Evolutionary conservation across 2,888 invertebrate genomes (phyloP).

Genomic region (Anthrax anthrax): DNA sequence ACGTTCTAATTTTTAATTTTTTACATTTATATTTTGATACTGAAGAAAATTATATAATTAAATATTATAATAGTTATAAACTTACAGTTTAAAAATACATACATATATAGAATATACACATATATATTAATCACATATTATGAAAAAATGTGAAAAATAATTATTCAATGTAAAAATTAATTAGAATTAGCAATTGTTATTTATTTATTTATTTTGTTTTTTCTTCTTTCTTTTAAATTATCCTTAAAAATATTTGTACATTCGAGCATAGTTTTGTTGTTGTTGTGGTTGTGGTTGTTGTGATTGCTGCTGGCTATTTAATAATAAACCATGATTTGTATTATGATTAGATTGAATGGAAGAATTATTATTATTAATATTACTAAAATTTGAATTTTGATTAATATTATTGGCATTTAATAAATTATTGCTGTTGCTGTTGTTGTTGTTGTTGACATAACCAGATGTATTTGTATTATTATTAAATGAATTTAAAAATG

Average conservation of each 20-base stretch:
- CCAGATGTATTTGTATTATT: constrained; percentile 9
- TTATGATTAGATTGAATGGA: neutral
- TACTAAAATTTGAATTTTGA: neutral
- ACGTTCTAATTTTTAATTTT: too few relatives aligned
- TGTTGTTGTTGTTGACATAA: constrained; percentile 4
- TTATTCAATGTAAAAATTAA: too few relatives aligned
- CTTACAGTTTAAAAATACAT: neutral
- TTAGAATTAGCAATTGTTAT: too few relatives aligned
- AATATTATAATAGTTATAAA: neutral
- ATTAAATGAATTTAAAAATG: constrained; percentile 14
- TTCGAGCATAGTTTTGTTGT: constrained; percentile 13
- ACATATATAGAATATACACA: too few relatives aligned
- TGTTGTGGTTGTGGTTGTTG: constrained; percentile 3
- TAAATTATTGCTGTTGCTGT: constrained; percentile 2
- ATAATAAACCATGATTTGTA: constrained; percentile 6
- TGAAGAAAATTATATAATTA: neutral
- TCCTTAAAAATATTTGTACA: constrained; percentile 18
- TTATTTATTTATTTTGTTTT: too few relatives aligned
- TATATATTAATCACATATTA: too few relatives aligned
- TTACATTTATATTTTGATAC: neutral
- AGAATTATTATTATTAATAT: constrained; percentile 9
- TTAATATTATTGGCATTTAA: constrained; percentile 2
- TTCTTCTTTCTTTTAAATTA: too few relatives aligned
- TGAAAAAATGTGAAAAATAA: too few relatives aligned
- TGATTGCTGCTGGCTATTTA: neutral